Conservation (phyloP, 2,797 vertebrate species). For the Poecilia velifera region DNA sequence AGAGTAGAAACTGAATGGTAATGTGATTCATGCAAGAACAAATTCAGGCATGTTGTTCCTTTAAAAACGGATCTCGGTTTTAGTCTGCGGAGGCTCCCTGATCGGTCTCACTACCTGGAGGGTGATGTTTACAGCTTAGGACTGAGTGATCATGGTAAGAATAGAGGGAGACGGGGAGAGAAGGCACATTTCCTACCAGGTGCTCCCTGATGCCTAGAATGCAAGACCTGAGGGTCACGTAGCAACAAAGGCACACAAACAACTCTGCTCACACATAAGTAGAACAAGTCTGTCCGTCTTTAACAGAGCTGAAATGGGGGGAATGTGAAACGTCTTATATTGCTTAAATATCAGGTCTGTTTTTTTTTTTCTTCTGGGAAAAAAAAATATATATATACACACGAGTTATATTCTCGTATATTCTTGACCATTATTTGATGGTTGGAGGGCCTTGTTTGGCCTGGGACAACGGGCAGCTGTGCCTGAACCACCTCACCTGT, state of each 20-base stretch:
- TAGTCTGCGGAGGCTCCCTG: constrained; percentile 26
- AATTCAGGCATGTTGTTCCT: neutral
- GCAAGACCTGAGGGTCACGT: constrained; percentile 42
- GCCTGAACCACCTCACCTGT: neutral
- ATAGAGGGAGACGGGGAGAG: constrained; percentile 30
- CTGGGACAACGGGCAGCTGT: neutral
- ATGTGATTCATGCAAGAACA: neutral
- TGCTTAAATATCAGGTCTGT: neutral
- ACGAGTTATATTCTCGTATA: neutral
- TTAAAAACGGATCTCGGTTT: constrained; percentile 17
- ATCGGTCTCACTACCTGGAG: constrained; percentile 52
- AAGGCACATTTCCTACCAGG: constrained; percentile 32
- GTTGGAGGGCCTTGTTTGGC: neutral
- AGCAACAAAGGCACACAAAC: constrained; percentile 29
- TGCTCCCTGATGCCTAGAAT: constrained; percentile 29
- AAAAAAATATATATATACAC: neutral
- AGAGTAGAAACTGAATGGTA: neutral
- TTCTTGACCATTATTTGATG: neutral
- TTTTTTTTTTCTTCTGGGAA: neutral
- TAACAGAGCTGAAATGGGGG: neutral
- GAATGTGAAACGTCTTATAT: neutral
- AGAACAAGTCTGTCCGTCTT: no score
- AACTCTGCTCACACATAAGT: neutral
- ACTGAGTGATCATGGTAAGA: constrained; percentile 60
- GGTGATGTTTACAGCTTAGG: constrained; percentile 70